Percentiles rank a stretch among this genome's conserved stretches.
Evolutionary conservation across 2,888 invertebrate species (phyloP).

Genomic region (Tetheella fluctuosa): DNA sequence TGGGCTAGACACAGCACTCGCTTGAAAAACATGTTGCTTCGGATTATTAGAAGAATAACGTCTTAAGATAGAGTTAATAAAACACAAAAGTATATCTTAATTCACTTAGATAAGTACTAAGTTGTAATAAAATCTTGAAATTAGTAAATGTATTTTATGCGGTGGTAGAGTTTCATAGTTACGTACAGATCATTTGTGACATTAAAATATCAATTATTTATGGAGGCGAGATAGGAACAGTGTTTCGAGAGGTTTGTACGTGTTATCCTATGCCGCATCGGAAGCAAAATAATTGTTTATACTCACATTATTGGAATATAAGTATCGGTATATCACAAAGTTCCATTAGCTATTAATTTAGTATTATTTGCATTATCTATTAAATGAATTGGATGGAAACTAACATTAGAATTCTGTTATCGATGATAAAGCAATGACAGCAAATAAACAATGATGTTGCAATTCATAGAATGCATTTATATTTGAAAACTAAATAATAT

Average conservation of each 20-base stretch:
- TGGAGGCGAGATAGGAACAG: constrained; percentile 73
- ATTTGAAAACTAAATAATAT: background rate
- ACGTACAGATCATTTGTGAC: constrained; percentile 83
- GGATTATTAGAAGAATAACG: constrained; percentile 31
- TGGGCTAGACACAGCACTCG: constrained; percentile 75
- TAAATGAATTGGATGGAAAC: background rate
- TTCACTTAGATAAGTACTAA: constrained; percentile 23
- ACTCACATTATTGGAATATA: constrained; percentile 22
- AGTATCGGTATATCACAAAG: constrained; percentile 11
- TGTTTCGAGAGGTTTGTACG: constrained; percentile 63
- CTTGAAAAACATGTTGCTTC: constrained; percentile 74
- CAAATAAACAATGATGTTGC: background rate
- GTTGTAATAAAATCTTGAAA: constrained; percentile 19
- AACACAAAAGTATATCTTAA: constrained; percentile 23
- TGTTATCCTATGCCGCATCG: constrained; percentile 36
- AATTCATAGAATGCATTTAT: background rate
- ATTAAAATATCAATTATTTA: constrained; percentile 84
- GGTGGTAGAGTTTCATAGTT: constrained; percentile 59
- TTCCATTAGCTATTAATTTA: constrained; percentile 1
- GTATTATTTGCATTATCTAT: constrained; percentile 13
- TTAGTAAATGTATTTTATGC: constrained; percentile 48
- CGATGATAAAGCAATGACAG: background rate
- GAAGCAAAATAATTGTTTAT: constrained; percentile 47
- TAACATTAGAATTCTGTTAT: background rate
- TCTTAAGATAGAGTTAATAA: constrained; percentile 23